Evolutionary conservation across 2,113 vertebrate genomes (phyloP), one percentile per base, ranked within the genome.

Genomic region (Opisthocomus hoazin): DNA sequence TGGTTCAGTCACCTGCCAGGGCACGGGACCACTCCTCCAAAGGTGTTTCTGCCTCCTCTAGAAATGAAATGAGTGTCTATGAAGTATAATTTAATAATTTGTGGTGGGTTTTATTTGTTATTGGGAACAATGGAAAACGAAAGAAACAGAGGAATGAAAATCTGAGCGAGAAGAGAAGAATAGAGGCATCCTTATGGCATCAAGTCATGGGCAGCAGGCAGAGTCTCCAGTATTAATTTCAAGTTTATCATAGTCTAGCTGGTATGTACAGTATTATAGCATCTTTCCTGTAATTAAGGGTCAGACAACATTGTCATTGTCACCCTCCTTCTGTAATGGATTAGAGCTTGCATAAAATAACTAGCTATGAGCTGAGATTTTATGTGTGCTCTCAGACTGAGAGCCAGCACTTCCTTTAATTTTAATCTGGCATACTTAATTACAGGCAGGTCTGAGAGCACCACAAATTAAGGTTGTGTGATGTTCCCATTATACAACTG

Each of bases 251-350:
- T 54, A 76, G 1, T 5, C 90, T 92, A 50, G 79, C 86, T 94
- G 45, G 32, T 82, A 87, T 77, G 65, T 81, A 65, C 14, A 45
- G 89, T n/a, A 5, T 96, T 89, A 71, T 30, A 84, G 15, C 50
- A 89, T 75, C 73, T 81, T 92, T 95, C 57, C 86, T 89, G 64
- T 84, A 95, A 93, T 96, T 96, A 95, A 71, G 80, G 86, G 90
- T 93, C 96, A 96, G 82, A 75, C 73, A 89, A 43, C 0, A 0
- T 75, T 89, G 90, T 93, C 92, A 82, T 36, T 91, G 86, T 90
- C 92, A 76, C 41, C 76, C 32, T 19, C 1, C 15, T 71, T 15
- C 36, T 57, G 15, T 71, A 90, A 94, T 96, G 77, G 90, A 94
- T 95, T 87, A 94, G 77, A 71, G 82, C 48, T 83, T 73, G n/a